Evolutionary conservation across 2,113 vertebrate species (phyloP).

Genomic region (Nyctereutes procyonoides): DNA sequence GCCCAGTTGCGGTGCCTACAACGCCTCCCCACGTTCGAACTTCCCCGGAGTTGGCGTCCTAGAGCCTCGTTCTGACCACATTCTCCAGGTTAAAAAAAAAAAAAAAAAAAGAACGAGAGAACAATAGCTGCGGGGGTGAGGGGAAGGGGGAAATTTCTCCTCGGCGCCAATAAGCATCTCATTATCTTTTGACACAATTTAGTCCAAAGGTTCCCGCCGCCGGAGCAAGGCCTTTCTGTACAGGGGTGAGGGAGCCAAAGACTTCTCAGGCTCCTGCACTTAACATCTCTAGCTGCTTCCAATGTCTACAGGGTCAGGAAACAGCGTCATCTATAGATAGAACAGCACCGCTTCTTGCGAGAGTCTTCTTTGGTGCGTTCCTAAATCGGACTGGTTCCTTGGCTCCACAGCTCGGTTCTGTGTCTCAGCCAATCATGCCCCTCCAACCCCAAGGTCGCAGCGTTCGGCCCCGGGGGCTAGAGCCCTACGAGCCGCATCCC

Average conservation of each 20-base stretch:
- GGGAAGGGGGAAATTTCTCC: neutral
- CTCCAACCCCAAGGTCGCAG: slow-evolving; percentile 3
- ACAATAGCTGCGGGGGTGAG: slow-evolving; percentile 19
- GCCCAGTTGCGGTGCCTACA: neutral
- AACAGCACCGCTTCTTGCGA: slow-evolving; percentile 29
- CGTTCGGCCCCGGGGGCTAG: neutral
- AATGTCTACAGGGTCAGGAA: slow-evolving; percentile 68
- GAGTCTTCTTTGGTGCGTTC: neutral
- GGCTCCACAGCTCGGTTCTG: neutral
- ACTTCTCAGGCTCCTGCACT: slow-evolving; percentile 1
- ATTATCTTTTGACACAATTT: slow-evolving; percentile 62
- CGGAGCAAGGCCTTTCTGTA: slow-evolving; percentile 52
- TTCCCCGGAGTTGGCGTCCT: slow-evolving; percentile 59
- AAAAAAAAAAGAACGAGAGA: neutral
- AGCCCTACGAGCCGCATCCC: neutral
- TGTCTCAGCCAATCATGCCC: slow-evolving; percentile 38
- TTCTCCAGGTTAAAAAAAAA: neutral
- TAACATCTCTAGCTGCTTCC: slow-evolving; percentile 36
- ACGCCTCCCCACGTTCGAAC: slow-evolving; percentile 40
- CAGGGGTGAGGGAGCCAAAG: neutral
- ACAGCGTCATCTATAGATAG: slow-evolving; percentile 86
- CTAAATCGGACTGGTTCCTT: neutral
- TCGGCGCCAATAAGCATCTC: slow-evolving; percentile 55
- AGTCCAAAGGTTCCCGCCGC: neutral
- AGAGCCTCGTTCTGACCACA: neutral